Evolutionary conservation across 2,888 invertebrate species (phyloP).

Genomic region (Drosophila borborema): DNA sequence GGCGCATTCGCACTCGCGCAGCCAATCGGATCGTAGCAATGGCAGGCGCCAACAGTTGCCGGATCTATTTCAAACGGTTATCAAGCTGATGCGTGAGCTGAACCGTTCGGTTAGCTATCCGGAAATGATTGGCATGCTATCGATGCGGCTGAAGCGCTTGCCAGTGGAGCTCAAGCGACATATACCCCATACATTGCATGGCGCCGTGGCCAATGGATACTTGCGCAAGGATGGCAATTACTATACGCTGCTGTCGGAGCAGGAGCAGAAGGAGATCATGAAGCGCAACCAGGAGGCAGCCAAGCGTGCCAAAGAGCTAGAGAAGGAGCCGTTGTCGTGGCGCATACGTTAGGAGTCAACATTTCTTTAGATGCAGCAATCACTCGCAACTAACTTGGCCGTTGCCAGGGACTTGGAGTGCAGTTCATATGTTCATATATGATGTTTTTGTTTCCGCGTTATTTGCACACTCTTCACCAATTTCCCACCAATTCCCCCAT

Average conservation of each 20-base stretch:
- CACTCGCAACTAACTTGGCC: slow-evolving; percentile 1
- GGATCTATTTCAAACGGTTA: slow-evolving; percentile 49
- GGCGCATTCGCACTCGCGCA: not conserved
- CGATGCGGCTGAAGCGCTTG: slow-evolving; percentile 50
- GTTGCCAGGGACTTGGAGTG: slow-evolving; percentile 16
- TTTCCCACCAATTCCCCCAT: not conserved
- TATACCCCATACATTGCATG: slow-evolving; percentile 52
- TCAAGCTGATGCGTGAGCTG: slow-evolving; percentile 48
- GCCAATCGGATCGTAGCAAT: not conserved
- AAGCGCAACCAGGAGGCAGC: slow-evolving; percentile 59
- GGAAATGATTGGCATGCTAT: slow-evolving; percentile 53
- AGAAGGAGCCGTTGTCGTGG: slow-evolving; percentile 68
- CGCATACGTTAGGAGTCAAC: slow-evolving; percentile 56
- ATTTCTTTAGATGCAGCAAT: not conserved
- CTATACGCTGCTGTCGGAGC: slow-evolving; percentile 56
- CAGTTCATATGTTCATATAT: slow-evolving; percentile 18
- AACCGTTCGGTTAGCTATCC: slow-evolving; percentile 63
- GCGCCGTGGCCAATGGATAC: slow-evolving; percentile 62
- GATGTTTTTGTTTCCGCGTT: slow-evolving; percentile 33
- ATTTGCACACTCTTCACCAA: not conserved
- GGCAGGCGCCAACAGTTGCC: slow-evolving; percentile 38
- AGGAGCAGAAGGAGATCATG: slow-evolving; percentile 59
- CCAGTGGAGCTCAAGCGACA: slow-evolving; percentile 65
- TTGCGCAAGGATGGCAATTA: slow-evolving; percentile 60
- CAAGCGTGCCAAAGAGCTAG: slow-evolving; percentile 65